These are phyloP conservation scores for Podarcis raffonei DNA, from an alignment of 2,113 vertebrate species.

Conservation along the genomic window DNA sequence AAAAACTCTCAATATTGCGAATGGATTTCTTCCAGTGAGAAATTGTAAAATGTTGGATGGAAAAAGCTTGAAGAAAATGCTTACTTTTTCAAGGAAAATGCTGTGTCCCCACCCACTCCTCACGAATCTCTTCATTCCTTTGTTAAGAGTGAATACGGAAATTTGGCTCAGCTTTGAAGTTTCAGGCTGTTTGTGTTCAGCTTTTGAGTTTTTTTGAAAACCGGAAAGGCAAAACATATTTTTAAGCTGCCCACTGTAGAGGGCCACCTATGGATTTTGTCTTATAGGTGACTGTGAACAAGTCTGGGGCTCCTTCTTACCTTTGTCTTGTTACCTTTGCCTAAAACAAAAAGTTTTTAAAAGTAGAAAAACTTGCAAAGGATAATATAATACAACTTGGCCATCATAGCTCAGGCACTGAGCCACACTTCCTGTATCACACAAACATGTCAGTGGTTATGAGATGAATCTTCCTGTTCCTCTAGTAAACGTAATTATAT, in stretches of 20 bases:
- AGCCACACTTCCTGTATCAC: background rate
- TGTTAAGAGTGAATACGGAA: background rate
- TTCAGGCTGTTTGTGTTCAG: background rate
- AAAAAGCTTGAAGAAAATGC: background rate
- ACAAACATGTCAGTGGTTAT: background rate
- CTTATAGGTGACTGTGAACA: background rate
- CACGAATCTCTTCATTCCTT: background rate
- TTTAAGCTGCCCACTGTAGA: background rate
- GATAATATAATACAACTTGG: background rate
- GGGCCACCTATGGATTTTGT: too few relatives aligned
- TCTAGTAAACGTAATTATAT: background rate
- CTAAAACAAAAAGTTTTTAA: background rate
- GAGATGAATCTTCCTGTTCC: constrained; percentile 23
- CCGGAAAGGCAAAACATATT: background rate
- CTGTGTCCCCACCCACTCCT: background rate
- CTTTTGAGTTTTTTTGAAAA: background rate
- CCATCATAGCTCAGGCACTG: background rate
- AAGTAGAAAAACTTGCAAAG: background rate
- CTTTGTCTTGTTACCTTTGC: background rate
- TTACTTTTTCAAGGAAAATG: background rate
- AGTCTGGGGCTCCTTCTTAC: background rate
- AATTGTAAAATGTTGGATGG: background rate
- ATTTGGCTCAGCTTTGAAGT: background rate
- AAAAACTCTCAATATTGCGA: background rate
- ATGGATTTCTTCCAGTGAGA: background rate